A percentile compares a stretch with the other conserved stretches of the same genome.
phyloP scores from a whole-genome alignment of 92 coral and sea anemone species.

The Paramuricea clavata region DNA sequence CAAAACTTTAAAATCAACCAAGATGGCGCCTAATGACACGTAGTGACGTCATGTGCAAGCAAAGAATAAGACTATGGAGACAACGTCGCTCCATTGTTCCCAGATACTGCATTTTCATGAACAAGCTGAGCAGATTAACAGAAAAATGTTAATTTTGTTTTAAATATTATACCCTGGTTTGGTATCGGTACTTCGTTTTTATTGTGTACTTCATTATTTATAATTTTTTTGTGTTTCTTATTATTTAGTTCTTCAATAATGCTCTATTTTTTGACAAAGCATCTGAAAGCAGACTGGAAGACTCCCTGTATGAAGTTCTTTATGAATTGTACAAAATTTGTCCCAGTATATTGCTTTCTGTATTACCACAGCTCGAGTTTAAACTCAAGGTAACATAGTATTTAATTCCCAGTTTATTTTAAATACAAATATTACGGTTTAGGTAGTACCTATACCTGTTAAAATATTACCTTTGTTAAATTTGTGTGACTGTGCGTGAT shows the following conservation, averaged over 20 bases:
- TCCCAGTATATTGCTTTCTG: constrained; percentile 81
- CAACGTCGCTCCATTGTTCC: too few relatives aligned
- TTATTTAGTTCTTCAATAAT: constrained; percentile 88
- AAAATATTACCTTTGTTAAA: not conserved
- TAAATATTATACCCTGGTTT: too few relatives aligned
- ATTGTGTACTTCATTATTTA: not conserved
- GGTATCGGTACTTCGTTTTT: not conserved
- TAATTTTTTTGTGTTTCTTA: not conserved
- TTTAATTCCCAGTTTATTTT: not conserved
- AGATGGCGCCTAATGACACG: too few relatives aligned
- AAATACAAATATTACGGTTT: not conserved
- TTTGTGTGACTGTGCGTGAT: too few relatives aligned
- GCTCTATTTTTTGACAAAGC: constrained; percentile 80
- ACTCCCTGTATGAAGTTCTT: constrained; percentile 83
- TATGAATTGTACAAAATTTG: constrained; percentile 85
- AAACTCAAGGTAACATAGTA: constrained; percentile 90
- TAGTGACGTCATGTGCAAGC: too few relatives aligned
- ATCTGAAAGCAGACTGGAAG: constrained; percentile 75
- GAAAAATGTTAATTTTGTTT: too few relatives aligned
- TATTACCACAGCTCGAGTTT: constrained; percentile 94
- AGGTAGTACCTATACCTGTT: not conserved
- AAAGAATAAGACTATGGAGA: too few relatives aligned
- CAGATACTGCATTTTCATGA: too few relatives aligned
- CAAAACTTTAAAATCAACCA: too few relatives aligned
- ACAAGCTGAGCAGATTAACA: too few relatives aligned